Evolutionary conservation across 2,888 invertebrate species (phyloP).

Genomic region (Archaeoteleia sp.): DNA sequence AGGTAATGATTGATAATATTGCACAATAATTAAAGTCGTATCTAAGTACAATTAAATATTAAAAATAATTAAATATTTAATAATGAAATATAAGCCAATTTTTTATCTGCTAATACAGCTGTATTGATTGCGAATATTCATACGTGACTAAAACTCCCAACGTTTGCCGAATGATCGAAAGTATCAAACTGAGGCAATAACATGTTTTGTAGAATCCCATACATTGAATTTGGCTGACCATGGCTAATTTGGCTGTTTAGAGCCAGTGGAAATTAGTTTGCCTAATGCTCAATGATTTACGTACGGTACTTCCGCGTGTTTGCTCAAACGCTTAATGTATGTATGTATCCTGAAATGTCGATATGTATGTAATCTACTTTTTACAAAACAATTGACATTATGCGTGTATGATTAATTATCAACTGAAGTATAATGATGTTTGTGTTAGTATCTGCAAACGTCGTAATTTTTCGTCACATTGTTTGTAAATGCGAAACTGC

Average conservation of each 20-base stretch:
- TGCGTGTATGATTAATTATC: not conserved
- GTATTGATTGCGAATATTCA: no score
- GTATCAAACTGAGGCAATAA: not conserved
- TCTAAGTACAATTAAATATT: not conserved
- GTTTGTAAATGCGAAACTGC: not conserved
- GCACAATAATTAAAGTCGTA: not conserved
- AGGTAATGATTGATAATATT: not conserved
- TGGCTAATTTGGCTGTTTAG: constrained; percentile 66
- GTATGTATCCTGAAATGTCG: constrained; percentile 5
- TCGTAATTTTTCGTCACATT: not conserved
- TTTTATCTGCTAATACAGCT: no score
- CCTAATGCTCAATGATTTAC: constrained; percentile 70
- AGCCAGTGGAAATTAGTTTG: constrained; percentile 67
- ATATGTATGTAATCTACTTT: not conserved
- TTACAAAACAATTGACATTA: not conserved
- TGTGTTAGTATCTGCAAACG: no score
- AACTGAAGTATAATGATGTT: no score
- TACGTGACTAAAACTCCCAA: not conserved
- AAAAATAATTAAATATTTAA: not conserved
- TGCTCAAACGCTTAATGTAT: constrained; percentile 60
- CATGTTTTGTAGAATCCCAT: not conserved
- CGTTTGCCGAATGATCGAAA: no score
- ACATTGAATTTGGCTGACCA: constrained; percentile 20
- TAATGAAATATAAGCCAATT: no score
- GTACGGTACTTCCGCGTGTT: constrained; percentile 60